Conservation (phyloP, 2,797 vertebrate species). For the Orientallactaga sibirica region DNA sequence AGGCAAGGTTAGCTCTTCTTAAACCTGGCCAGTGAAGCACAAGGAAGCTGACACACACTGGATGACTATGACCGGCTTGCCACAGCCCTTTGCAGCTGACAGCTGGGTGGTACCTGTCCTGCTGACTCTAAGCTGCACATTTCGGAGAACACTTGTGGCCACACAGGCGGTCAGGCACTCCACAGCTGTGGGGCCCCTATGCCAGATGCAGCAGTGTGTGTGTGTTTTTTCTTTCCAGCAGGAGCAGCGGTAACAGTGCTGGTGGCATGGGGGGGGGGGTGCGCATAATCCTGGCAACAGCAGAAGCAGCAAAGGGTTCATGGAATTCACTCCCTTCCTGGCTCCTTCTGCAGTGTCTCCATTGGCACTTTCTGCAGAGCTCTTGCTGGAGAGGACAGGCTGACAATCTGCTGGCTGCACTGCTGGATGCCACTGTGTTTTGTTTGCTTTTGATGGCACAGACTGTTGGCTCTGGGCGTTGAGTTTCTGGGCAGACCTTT, state of each 20-base stretch:
- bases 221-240: not conserved
- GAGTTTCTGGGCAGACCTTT: constrained; percentile 60
- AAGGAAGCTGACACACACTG: not conserved
- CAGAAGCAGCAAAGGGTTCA: not conserved
- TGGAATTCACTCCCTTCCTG: not conserved
- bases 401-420: constrained; percentile 21
- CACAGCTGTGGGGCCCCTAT: not conserved
- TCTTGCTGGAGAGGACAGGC: not conserved
- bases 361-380: not conserved
- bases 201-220: not conserved
- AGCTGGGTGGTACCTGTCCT: not conserved
- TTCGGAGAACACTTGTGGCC: not conserved
- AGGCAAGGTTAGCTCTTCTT: constrained; percentile 6
- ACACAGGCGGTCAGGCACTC: not conserved
- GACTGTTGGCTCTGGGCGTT: constrained; percentile 51
- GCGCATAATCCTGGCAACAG: not conserved
- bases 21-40: not conserved
- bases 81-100: not conserved
- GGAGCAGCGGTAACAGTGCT: too few species aligned
- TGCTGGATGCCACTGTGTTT: constrained; percentile 3
- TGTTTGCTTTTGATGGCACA: constrained; percentile 57
- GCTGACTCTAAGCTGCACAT: not conserved
- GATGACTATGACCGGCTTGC: not conserved
- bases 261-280: too few species aligned
- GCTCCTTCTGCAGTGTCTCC: not conserved